A percentile compares a stretch with the other conserved stretches of the same genome.
These are phyloP conservation scores for Sminthurinus aureus DNA, from an alignment of 2,888 invertebrate species.

Conservation along the genomic window DNA sequence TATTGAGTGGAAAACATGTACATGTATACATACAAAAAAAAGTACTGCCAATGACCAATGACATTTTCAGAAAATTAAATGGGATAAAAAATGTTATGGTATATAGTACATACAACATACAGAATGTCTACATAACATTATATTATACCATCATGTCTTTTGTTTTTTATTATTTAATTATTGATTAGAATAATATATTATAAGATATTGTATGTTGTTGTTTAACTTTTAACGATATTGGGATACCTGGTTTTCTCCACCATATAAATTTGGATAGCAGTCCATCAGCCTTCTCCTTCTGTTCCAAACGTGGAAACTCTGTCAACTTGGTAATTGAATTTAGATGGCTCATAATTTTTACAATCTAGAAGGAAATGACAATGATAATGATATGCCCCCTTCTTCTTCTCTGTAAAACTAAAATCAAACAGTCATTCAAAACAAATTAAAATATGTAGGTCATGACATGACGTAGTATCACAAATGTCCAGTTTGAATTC, in stretches of 20 bases:
- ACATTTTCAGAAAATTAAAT: too few relatives aligned
- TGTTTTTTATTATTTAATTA: not conserved
- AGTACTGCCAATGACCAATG: too few relatives aligned
- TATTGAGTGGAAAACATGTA: too few relatives aligned
- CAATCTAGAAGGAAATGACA: not conserved
- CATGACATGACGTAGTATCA: too few relatives aligned
- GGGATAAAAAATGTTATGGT: too few relatives aligned
- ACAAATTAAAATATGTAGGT: not conserved
- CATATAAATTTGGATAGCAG: slow-evolving; percentile 77
- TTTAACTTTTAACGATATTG: slow-evolving; percentile 59
- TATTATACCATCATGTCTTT: too few relatives aligned
- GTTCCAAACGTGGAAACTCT: slow-evolving; percentile 80
- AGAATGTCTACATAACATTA: not conserved
- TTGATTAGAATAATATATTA: not conserved
- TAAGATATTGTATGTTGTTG: not conserved
- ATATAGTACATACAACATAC: too few relatives aligned
- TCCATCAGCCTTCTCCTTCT: slow-evolving; percentile 77
- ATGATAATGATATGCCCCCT: not conserved
- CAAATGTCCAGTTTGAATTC: too few relatives aligned
- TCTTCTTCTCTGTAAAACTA: not conserved
- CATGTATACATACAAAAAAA: too few relatives aligned
- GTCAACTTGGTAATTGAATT: slow-evolving; percentile 69
- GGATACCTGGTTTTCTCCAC: slow-evolving; percentile 62
- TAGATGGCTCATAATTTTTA: slow-evolving; percentile 52
- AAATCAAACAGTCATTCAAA: not conserved